Percentiles rank a stretch among this genome's conserved stretches.
phyloP scores from a whole-genome alignment of 1,140 invertebrate species.

The Phenacoccus solenopsis region DNA sequence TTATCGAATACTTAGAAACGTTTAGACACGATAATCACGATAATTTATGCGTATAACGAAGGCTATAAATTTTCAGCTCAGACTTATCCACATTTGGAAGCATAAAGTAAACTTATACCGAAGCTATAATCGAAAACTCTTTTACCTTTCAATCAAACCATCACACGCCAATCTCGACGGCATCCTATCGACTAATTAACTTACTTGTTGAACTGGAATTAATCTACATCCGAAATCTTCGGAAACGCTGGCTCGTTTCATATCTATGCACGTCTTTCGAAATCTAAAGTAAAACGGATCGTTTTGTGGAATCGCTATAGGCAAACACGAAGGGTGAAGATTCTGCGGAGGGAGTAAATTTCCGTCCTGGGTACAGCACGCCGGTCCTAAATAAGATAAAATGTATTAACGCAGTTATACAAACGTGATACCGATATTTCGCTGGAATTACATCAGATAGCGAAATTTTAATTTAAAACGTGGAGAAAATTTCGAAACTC shows the following conservation, averaged over 20 bases:
- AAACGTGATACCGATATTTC: not conserved
- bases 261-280: constrained; percentile 60
- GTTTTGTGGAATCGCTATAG: constrained; percentile 41
- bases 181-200: too few relatives aligned
- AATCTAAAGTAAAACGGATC: constrained; percentile 57
- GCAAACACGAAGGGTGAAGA: constrained; percentile 45
- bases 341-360: constrained; percentile 34
- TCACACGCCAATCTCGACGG: too few relatives aligned
- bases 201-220: constrained; percentile 25
- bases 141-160: too few relatives aligned
- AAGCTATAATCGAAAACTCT: too few relatives aligned
- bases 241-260: constrained; percentile 46
- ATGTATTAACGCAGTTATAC: not conserved
- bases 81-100: too few relatives aligned
- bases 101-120: too few relatives aligned
- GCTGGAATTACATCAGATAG: not conserved
- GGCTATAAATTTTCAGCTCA: too few relatives aligned
- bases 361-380: constrained; percentile 31
- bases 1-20: too few relatives aligned
- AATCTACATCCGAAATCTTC: constrained; percentile 24
- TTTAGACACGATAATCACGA: too few relatives aligned
- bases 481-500: too few relatives aligned
- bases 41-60: too few relatives aligned
- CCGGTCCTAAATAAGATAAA: constrained; percentile 10
- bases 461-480: too few relatives aligned